Percentiles rank a stretch among this genome's conserved stretches.
Evolutionary conservation across 1,140 invertebrate species (phyloP).

Genomic region (Neodiprion pinetum): DNA sequence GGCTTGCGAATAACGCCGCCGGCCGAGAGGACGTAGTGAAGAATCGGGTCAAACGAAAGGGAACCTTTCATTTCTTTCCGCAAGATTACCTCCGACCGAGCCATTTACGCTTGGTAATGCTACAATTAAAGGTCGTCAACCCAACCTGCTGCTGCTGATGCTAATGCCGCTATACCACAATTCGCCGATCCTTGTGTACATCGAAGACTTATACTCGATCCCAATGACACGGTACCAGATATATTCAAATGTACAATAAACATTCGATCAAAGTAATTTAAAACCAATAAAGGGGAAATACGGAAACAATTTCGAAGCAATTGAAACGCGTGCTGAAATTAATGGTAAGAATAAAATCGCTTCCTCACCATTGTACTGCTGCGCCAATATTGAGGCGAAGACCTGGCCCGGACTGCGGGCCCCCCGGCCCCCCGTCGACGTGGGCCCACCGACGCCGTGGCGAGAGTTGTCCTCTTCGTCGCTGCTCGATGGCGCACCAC

Average conservation of each 20-base stretch:
- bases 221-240: no score
- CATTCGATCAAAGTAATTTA: no score
- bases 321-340: no score
- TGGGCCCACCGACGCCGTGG: constrained; percentile 50
- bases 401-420: constrained; percentile 67
- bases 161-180: no score
- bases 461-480: constrained; percentile 68
- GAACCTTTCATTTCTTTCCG: constrained; percentile 4
- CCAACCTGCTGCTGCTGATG: background rate
- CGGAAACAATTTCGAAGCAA: background rate
- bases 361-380: constrained; percentile 52
- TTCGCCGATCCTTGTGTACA: no score
- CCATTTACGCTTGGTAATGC: background rate
- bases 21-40: background rate
- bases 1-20: background rate
- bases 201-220: no score
- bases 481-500: constrained; percentile 63
- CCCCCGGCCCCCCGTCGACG: constrained; percentile 51
- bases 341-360: constrained; percentile 14
- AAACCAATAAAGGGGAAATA: background rate
- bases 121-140: background rate
- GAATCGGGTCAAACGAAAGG: background rate
- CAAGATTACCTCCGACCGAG: background rate
- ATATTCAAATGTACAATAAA: no score
- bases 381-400: constrained; percentile 69